Percentiles rank a stretch among this genome's conserved stretches.
These are phyloP conservation scores for Tetragnatha montana DNA, from an alignment of 2,888 invertebrate species.

Conservation along the genomic window DNA sequence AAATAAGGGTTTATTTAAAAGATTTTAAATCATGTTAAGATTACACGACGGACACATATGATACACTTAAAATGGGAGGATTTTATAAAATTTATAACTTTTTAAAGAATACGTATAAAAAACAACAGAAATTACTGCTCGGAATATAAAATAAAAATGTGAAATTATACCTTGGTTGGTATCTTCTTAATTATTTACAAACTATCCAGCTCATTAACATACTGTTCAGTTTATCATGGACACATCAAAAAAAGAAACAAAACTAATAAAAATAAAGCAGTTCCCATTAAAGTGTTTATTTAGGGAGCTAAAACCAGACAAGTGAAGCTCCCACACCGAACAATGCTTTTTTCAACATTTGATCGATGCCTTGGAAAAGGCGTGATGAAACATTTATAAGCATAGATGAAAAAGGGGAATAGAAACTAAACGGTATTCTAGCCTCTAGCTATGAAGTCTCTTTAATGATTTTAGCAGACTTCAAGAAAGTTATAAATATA, in stretches of 20 bases:
- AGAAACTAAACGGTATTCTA: conserved; percentile 7
- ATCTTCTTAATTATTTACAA: too few relatives aligned
- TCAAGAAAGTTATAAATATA: conserved; percentile 15
- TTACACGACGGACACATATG: too few relatives aligned
- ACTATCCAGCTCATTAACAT: too few relatives aligned
- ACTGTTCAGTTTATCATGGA: too few relatives aligned
- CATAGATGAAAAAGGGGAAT: conserved; percentile 39
- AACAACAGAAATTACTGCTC: too few relatives aligned
- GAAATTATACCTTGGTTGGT: too few relatives aligned
- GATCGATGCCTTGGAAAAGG: conserved; percentile 40
- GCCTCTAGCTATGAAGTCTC: conserved; percentile 40
- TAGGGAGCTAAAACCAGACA: conserved; percentile 2
- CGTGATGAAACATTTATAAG: conserved; percentile 56
- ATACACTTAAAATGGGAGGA: too few relatives aligned
- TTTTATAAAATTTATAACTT: too few relatives aligned
- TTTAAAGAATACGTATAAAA: too few relatives aligned
- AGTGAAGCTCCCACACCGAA: conserved; percentile 1
- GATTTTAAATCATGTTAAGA: too few relatives aligned
- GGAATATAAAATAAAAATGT: too few relatives aligned
- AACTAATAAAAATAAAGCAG: conserved; percentile 16
- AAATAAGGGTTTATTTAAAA: too few relatives aligned
- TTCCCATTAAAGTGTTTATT: conserved; percentile 10
- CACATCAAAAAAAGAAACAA: not conserved
- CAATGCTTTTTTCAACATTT: conserved; percentile 4
- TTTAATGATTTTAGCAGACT: conserved; percentile 43